Evolutionary conservation across 2,888 invertebrate species (phyloP).

Genomic region (Metacarcinus magister): DNA sequence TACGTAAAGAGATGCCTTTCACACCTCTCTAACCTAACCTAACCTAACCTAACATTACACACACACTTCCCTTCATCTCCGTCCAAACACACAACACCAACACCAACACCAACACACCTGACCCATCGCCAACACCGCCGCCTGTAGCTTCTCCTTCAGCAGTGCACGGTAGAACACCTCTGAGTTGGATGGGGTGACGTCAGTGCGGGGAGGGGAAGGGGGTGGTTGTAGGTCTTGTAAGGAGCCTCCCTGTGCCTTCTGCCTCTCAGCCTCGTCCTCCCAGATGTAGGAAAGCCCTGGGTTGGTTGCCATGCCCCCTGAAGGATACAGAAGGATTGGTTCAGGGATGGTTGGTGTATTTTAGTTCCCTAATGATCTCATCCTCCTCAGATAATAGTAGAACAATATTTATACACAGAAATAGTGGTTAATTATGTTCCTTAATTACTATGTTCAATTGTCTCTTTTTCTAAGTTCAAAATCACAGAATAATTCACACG

Average conservation of each 20-base stretch:
- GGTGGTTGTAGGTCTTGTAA: slow-evolving; percentile 79
- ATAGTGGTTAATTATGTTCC: background rate
- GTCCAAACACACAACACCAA: background rate
- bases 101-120: background rate
- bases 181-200: slow-evolving; percentile 73
- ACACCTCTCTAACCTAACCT: too few relatives aligned
- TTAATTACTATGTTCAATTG: background rate
- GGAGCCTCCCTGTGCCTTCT: slow-evolving; percentile 53
- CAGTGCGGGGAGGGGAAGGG: slow-evolving; percentile 76
- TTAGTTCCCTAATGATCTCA: background rate
- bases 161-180: slow-evolving; percentile 74
- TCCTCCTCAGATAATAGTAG: background rate
- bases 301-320: slow-evolving; percentile 80
- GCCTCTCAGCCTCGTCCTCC: slow-evolving; percentile 81
- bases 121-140: slow-evolving; percentile 5
- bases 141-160: slow-evolving; percentile 72
- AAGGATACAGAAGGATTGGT: background rate
- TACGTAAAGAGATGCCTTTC: too few relatives aligned
- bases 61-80: too few relatives aligned
- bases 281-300: slow-evolving; percentile 82
- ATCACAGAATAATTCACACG: too few relatives aligned
- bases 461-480: too few relatives aligned
- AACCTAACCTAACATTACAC: too few relatives aligned
- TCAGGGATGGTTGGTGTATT: background rate
- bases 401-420: background rate